Percentiles rank a stretch among this genome's conserved stretches.
These are phyloP conservation scores for Sebastes dallii DNA, from an alignment of 2,797 vertebrate species.

Conservation along the genomic window DNA sequence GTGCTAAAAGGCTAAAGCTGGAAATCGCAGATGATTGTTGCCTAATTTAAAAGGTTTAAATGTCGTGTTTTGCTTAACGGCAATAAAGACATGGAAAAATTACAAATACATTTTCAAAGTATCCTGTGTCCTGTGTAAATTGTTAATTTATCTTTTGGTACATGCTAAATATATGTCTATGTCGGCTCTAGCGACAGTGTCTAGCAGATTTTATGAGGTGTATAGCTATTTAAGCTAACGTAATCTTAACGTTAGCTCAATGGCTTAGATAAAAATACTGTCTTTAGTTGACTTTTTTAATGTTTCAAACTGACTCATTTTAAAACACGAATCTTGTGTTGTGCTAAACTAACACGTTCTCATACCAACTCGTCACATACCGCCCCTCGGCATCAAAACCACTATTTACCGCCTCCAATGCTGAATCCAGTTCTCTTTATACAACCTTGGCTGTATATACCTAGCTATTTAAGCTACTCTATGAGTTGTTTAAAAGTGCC, in stretches of 20 bases:
- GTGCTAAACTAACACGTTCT: no score
- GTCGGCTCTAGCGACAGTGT: neutral
- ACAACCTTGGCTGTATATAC: no score
- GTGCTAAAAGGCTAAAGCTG: neutral
- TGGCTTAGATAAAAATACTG: no score
- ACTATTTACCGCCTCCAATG: no score
- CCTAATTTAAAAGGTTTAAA: neutral
- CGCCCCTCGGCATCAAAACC: no score
- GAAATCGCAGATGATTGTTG: neutral
- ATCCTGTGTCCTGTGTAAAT: rapidly evolving
- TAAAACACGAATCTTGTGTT: no score
- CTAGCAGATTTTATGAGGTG: neutral
- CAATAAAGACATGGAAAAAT: neutral
- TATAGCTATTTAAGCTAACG: neutral
- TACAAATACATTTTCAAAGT: neutral
- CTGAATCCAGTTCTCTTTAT: no score
- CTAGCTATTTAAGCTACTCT: no score
- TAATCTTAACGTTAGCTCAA: neutral
- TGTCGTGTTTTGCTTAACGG: neutral
- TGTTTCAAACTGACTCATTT: no score
- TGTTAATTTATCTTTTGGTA: neutral
- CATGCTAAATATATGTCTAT: neutral
- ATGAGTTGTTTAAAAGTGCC: no score
- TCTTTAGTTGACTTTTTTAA: no score
- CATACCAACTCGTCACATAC: no score